Percentiles rank a stretch among this genome's conserved stretches.
These are phyloP conservation scores for Chloropsis cyanopogon DNA, from an alignment of 2,113 vertebrate species.

Conservation along the genomic window DNA sequence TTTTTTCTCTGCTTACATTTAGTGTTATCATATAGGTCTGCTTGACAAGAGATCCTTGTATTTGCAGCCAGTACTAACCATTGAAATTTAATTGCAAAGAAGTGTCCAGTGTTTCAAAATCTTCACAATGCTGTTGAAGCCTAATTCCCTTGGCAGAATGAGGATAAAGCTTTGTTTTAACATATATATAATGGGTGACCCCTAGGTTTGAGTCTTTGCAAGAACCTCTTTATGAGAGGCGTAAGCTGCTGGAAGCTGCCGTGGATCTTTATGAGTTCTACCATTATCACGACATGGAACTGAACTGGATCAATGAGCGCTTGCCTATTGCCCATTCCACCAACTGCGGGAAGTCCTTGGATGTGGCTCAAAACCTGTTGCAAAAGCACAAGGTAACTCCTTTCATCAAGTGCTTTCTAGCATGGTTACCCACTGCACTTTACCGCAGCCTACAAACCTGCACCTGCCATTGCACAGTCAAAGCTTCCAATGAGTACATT, in stretches of 20 bases:
- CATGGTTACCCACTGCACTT: neutral
- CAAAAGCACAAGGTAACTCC: slow-evolving; percentile 82
- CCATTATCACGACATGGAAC: slow-evolving; percentile 79
- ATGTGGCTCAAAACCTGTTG: slow-evolving; percentile 72
- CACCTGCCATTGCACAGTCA: neutral
- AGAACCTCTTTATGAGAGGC: slow-evolving; percentile 72
- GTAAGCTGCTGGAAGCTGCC: slow-evolving; percentile 74
- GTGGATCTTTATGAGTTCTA: slow-evolving; percentile 81
- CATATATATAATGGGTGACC: neutral
- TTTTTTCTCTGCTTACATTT: neutral
- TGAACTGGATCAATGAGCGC: slow-evolving; percentile 83
- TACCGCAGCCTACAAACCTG: neutral
- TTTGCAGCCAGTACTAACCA: neutral
- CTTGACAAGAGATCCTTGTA: neutral
- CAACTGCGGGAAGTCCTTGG: slow-evolving; percentile 70
- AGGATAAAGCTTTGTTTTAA: neutral
- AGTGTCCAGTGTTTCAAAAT: neutral
- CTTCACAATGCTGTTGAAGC: neutral
- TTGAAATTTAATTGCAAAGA: neutral
- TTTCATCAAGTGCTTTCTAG: neutral
- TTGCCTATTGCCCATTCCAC: slow-evolving; percentile 64
- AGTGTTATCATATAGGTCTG: neutral
- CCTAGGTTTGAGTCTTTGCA: slow-evolving; percentile 85
- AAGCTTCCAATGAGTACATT: neutral
- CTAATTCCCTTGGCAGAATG: neutral